Conservation (phyloP, 2,113 vertebrate genomes). For the Lepidothrix coronata region DNA sequence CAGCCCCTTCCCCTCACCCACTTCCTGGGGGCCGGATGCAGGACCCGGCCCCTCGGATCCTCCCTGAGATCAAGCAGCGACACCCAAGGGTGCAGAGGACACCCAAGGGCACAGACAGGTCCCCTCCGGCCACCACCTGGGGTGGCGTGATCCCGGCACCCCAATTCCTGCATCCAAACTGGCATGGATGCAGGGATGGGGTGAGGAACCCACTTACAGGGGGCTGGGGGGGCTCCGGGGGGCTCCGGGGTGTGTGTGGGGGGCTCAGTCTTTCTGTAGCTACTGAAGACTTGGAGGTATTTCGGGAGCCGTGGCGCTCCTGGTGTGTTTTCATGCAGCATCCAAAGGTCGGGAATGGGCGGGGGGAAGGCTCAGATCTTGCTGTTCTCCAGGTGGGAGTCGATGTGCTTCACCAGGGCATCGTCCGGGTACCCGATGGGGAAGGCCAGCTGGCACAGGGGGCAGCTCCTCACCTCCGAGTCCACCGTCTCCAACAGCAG, state of each 20-base stretch:
- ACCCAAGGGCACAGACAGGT: background rate
- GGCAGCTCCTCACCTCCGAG: slow-evolving; percentile 93
- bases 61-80: slow-evolving; percentile 37
- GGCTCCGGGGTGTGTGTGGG: background rate
- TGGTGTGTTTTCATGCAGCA: slow-evolving; percentile 75
- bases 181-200: background rate
- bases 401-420: slow-evolving; percentile 97
- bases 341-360: slow-evolving; percentile 39
- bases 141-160: background rate
- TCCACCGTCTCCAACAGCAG: slow-evolving; percentile 97
- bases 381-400: slow-evolving; percentile 98
- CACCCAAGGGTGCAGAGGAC: background rate
- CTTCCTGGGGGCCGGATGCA: background rate
- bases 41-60: background rate
- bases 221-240: slow-evolving; percentile 15
- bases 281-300: slow-evolving; percentile 74
- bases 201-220: background rate
- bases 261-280: slow-evolving; percentile 51
- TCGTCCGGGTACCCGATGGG: slow-evolving; percentile 95
- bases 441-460: slow-evolving; percentile 95
- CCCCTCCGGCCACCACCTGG: background rate
- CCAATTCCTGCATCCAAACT: background rate
- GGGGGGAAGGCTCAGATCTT: slow-evolving; percentile 85
- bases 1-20: background rate
- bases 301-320: slow-evolving; percentile 26